Evolutionary conservation across 2,888 invertebrate species (phyloP).

Genomic region (Drosophila phalerata): DNA sequence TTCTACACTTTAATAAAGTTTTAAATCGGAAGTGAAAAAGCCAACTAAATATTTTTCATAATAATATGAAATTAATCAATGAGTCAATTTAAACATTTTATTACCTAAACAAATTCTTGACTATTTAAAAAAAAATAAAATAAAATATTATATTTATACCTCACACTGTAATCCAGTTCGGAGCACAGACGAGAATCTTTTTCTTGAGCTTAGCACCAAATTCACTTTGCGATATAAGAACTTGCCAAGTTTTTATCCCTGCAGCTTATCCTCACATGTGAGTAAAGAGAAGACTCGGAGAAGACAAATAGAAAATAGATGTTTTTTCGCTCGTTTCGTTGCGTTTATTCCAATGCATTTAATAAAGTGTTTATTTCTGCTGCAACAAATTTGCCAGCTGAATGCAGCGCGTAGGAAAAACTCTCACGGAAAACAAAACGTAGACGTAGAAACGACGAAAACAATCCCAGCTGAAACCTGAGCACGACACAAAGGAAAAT

Average conservation of each 20-base stretch:
- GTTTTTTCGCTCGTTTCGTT: slow-evolving; percentile 12
- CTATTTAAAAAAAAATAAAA: background rate
- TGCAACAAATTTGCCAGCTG: slow-evolving; percentile 81
- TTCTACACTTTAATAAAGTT: background rate
- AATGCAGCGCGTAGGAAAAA: slow-evolving; percentile 53
- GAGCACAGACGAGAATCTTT: slow-evolving; percentile 36
- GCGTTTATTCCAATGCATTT: slow-evolving; percentile 82
- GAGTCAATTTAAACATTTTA: background rate
- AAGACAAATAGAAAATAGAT: slow-evolving; percentile 43
- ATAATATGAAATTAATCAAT: too few species aligned
- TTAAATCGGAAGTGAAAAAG: too few species aligned
- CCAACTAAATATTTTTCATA: too few species aligned
- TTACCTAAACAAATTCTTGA: background rate
- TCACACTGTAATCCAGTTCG: slow-evolving; percentile 9
- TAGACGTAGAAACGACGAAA: slow-evolving; percentile 44
- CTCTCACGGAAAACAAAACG: slow-evolving; percentile 42
- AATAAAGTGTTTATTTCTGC: slow-evolving; percentile 82
- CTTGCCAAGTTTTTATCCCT: slow-evolving; percentile 55
- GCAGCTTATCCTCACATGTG: slow-evolving; percentile 55
- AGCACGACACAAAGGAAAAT: slow-evolving; percentile 81
- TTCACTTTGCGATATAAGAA: slow-evolving; percentile 61
- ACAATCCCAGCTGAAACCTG: slow-evolving; percentile 77
- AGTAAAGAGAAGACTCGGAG: slow-evolving; percentile 21
- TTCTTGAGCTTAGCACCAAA: slow-evolving; percentile 73
- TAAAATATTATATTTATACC: background rate